phyloP scores from a whole-genome alignment of 2,113 vertebrate species.

The Corythaixoides concolor region DNA sequence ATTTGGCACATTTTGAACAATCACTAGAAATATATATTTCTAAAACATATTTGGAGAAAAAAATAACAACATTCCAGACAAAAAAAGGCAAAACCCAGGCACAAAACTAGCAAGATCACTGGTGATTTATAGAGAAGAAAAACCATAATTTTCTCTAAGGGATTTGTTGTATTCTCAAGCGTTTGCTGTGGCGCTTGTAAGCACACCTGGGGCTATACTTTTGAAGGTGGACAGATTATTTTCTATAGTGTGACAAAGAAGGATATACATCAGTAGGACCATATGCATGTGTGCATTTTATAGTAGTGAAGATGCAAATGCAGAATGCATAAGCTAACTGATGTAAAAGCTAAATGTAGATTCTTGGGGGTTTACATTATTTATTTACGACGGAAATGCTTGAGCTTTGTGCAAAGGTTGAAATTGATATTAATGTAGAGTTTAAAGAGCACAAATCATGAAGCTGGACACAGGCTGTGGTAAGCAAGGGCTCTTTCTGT shows the following conservation, averaged over 20 bases:
- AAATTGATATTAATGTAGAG: conserved; percentile 65
- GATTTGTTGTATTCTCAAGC: conserved; percentile 19
- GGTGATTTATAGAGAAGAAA: not conserved
- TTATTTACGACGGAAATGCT: conserved; percentile 21
- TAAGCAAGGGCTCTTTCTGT: conserved; percentile 30
- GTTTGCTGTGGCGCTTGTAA: not conserved
- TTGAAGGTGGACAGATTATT: conserved; percentile 43
- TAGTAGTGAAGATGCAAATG: conserved; percentile 11
- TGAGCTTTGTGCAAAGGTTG: conserved; percentile 28
- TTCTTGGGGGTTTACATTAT: not conserved
- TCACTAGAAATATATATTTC: not conserved
- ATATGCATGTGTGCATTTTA: not conserved
- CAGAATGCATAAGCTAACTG: not conserved
- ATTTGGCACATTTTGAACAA: not conserved
- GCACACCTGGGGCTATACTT: conserved; percentile 34
- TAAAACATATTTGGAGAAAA: not conserved
- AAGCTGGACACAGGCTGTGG: conserved; percentile 23
- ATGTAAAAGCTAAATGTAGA: not conserved
- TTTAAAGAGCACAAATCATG: conserved; percentile 54
- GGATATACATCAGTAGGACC: not conserved
- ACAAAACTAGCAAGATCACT: not conserved
- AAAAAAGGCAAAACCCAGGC: not conserved
- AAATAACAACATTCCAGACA: not conserved
- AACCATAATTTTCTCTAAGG: not conserved
- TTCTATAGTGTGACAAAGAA: conserved; percentile 9